Percentiles rank a stretch among this genome's conserved stretches.
These are phyloP conservation scores for Chelonoidis abingdonii DNA, from an alignment of 2,113 vertebrate genomes.

Conservation along the genomic window DNA sequence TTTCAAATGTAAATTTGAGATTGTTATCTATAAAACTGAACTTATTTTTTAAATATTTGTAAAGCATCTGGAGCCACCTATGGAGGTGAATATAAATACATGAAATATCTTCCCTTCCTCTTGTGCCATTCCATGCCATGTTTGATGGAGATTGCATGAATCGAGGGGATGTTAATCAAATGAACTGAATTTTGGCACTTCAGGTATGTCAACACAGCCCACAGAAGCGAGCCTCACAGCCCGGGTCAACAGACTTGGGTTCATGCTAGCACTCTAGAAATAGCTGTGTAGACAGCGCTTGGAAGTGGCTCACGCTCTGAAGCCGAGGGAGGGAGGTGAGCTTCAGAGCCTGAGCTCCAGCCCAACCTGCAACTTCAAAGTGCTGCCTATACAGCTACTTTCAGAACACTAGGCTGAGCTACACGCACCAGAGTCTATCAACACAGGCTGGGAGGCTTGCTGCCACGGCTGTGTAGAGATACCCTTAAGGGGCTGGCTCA, in stretches of 20 bases:
- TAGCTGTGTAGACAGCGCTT: neutral
- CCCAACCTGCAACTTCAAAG: too few species aligned
- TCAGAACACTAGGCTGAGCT: neutral
- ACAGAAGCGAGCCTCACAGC: neutral
- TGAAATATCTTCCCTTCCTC: neutral
- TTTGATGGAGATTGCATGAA: neutral
- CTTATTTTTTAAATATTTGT: neutral
- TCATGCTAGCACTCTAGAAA: neutral
- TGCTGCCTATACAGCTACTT: neutral
- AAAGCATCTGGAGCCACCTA: neutral
- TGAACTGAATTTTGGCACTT: neutral
- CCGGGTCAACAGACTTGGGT: neutral
- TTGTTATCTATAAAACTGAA: neutral
- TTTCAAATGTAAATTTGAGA: neutral
- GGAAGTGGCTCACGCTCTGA: neutral
- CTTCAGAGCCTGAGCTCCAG: too few species aligned
- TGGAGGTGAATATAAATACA: neutral
- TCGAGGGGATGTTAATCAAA: neutral
- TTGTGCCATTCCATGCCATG: neutral
- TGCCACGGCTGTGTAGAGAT: neutral
- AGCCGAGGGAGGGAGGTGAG: neutral
- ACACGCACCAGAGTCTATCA: neutral
- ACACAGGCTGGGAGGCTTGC: too few species aligned
- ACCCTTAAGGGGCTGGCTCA: neutral
- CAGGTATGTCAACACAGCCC: neutral